phyloP scores from a whole-genome alignment of 2,888 invertebrate genomes.

The Deladenus siricidicola region DNA sequence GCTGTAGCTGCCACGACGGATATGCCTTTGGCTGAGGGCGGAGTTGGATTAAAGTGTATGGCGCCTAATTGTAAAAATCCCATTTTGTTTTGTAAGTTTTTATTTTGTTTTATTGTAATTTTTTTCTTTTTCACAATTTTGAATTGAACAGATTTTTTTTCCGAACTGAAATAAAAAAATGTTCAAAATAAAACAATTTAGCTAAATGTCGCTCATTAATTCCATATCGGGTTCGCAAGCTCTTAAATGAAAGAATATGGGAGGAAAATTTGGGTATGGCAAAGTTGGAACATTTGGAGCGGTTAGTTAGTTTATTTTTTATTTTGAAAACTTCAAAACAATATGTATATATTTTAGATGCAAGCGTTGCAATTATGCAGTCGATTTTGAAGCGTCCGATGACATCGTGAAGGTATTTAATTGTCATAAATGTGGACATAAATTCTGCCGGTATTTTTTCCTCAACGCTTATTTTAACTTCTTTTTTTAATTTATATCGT shows the following conservation, averaged over 20 bases:
- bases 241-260: constrained; percentile 20
- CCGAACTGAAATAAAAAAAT: background rate
- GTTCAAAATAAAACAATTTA: too few relatives aligned
- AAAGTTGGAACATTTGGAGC: constrained; percentile 16
- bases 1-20: constrained; percentile 23
- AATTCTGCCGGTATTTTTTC: constrained; percentile 19
- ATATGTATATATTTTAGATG: constrained; percentile 9
- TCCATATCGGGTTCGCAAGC: constrained; percentile 12
- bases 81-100: constrained; percentile 17
- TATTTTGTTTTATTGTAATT: background rate
- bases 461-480: background rate
- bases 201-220: constrained; percentile 22
- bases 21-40: constrained; percentile 27
- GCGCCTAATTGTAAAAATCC: constrained; percentile 16
- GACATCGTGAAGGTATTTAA: constrained; percentile 17
- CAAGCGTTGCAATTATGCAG: constrained; percentile 24
- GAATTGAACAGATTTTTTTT: background rate
- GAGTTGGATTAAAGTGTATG: constrained; percentile 25
- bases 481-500: background rate
- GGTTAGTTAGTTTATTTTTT: background rate
- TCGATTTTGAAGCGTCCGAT: constrained; percentile 18
- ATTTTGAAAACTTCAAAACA: background rate
- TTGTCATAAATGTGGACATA: constrained; percentile 18
- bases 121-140: too few relatives aligned
- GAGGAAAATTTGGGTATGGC: constrained; percentile 24